phyloP scores from a whole-genome alignment of 2,113 vertebrate genomes.

The Hyperopisus bebe region DNA sequence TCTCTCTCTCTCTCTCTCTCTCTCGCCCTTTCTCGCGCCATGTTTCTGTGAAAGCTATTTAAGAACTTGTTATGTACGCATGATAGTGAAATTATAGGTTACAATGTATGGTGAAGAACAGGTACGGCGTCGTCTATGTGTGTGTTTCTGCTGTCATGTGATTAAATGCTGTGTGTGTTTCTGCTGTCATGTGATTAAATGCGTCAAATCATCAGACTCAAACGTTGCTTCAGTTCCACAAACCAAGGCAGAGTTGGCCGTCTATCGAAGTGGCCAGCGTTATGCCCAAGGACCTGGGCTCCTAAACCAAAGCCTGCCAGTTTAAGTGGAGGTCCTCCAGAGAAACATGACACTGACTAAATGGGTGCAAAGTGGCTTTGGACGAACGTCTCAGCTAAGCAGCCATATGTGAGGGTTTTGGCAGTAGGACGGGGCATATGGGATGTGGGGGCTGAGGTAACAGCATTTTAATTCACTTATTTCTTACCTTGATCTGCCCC shows the following conservation, averaged over 20 bases:
- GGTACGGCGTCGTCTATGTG: neutral
- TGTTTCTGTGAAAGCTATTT: constrained; percentile 1
- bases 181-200: neutral
- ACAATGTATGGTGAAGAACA: neutral
- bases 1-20: neutral
- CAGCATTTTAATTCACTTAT: neutral
- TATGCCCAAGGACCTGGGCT: neutral
- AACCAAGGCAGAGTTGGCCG: neutral
- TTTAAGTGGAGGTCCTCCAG: neutral
- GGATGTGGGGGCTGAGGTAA: neutral
- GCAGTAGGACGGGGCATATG: neutral
- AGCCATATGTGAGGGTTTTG: neutral
- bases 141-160: neutral
- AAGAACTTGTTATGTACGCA: neutral
- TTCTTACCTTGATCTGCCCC: neutral
- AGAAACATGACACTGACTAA: neutral
- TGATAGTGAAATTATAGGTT: neutral
- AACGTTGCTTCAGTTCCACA: neutral
- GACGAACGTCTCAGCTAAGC: neutral
- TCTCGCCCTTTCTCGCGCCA: neutral
- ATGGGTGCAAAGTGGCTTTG: neutral
- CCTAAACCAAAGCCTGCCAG: neutral
- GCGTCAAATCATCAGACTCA: neutral
- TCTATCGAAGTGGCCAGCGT: neutral
- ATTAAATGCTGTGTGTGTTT: neutral